These are phyloP conservation scores for Danio aesculapii DNA, from an alignment of 2,797 vertebrate genomes.

Conservation along the genomic window DNA sequence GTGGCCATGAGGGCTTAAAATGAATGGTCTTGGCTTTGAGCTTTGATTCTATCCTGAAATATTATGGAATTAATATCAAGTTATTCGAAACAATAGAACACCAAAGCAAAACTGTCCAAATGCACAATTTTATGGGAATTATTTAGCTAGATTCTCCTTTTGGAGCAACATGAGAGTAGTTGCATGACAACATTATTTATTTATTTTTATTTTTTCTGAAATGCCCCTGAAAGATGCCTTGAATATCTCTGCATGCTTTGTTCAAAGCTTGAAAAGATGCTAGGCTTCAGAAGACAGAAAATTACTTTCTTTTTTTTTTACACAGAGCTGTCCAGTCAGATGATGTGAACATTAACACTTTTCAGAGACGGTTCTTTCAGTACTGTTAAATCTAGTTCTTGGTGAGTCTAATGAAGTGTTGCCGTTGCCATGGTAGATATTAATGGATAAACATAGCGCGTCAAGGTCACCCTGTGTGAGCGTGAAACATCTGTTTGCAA, in stretches of 20 bases:
- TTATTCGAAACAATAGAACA: background rate
- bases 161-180: background rate
- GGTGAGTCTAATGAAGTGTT: constrained; percentile 39
- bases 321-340: background rate
- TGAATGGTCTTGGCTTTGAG: background rate
- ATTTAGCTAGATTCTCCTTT: background rate
- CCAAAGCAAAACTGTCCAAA: background rate
- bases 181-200: background rate
- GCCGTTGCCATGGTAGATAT: constrained; percentile 72
- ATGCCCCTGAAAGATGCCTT: background rate
- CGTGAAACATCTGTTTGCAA: constrained; percentile 46
- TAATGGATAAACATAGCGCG: constrained; percentile 33
- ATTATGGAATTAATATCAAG: background rate
- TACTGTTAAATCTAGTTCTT: constrained; percentile 5
- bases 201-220: background rate
- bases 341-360: constrained; percentile 29
- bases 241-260: background rate
- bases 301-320: background rate
- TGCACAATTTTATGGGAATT: no score
- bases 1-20: background rate
- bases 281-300: constrained; percentile 13
- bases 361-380: constrained; percentile 27
- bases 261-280: background rate
- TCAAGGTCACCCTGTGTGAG: constrained; percentile 47
- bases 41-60: background rate